These are phyloP conservation scores for Ascidia mentula DNA, from an alignment of 23 tunicate genomes.

Conservation along the genomic window DNA sequence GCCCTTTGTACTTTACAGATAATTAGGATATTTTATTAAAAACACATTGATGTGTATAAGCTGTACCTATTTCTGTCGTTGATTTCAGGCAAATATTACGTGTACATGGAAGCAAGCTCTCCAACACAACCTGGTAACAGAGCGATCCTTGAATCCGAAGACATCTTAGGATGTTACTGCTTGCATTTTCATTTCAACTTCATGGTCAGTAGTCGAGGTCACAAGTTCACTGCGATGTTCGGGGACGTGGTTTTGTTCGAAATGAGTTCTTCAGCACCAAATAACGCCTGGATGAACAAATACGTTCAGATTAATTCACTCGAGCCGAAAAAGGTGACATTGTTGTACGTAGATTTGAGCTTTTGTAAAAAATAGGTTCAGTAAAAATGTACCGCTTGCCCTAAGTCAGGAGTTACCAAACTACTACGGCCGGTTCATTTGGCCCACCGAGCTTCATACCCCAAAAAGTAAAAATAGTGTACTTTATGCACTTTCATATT, in stretches of 20 bases:
- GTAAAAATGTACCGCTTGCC: too few relatives aligned
- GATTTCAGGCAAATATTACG: slow-evolving; percentile 30
- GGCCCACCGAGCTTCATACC: too few relatives aligned
- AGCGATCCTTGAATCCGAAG: slow-evolving; percentile 18
- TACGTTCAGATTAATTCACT: background rate
- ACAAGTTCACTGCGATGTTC: background rate
- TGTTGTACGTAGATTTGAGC: too few relatives aligned
- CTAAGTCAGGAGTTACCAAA: too few relatives aligned
- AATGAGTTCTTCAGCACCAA: background rate
- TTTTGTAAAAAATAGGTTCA: too few relatives aligned
- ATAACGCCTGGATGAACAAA: slow-evolving; percentile 11
- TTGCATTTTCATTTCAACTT: slow-evolving; percentile 12
- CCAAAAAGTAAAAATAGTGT: too few relatives aligned
- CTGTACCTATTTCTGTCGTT: too few relatives aligned
- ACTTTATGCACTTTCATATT: too few relatives aligned
- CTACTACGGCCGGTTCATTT: too few relatives aligned
- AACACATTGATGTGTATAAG: too few relatives aligned
- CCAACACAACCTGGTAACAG: slow-evolving; percentile 41
- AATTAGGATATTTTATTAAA: too few relatives aligned
- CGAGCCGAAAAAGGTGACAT: background rate
- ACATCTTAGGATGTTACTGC: slow-evolving; percentile 38
- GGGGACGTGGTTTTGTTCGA: slow-evolving; percentile 8
- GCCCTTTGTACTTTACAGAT: too few relatives aligned
- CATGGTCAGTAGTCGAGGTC: background rate
- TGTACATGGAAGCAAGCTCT: slow-evolving; percentile 51